Base-by-base conservation (phyloP, 2,888 invertebrate genomes). In the Pilophorus perplexus region DNA sequence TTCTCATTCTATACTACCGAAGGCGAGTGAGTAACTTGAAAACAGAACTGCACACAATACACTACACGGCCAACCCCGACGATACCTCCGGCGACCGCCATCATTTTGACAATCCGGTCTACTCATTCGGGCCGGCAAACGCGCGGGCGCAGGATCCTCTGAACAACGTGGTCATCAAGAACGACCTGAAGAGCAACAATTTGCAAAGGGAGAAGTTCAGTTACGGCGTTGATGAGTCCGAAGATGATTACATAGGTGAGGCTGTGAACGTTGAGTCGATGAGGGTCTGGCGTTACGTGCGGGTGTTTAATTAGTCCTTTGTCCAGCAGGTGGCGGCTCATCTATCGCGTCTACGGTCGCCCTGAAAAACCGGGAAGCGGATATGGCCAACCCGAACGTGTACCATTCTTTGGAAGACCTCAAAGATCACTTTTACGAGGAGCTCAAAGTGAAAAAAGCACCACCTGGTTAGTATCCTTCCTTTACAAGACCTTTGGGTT, bases 31-130 rank as follows among this genome's bases (percentile, higher is more conserved):
- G 85, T 22, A 87, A 87, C 78, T 81, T 93, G 20, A 93, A 93
- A 78, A 85, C 88, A 23, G 92, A 93, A 79, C 20, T 28, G 28
- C 60, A 60, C 10, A 90, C 91, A 75, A 93, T 90, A 22, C 90
- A 91, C 73, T 94, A 93, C 75, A 89, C 87, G 25, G 88, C 89
- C 3, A 89, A 93, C 75, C 88, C 91, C 0, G 81, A 81, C 71
- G 62, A 14, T 23, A 23, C n/a, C 23, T 18, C 52, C 25, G 62
- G 33, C 87, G 89, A 89, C 75, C 86, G 87, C 74, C 88, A 88
- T 77, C 92, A 93, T 78, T 93, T 93, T 77, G 93, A 93, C 79
- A 93, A 93, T 80, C 93, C 93, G 0, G 91, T 91, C 3, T 93
- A 93, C 78, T 88, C 90, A 10, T 88, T 73, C 37, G 71, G 71